These are phyloP conservation scores for Sebastes diploproa DNA, from an alignment of 2,797 vertebrate species.

Conservation along the genomic window DNA sequence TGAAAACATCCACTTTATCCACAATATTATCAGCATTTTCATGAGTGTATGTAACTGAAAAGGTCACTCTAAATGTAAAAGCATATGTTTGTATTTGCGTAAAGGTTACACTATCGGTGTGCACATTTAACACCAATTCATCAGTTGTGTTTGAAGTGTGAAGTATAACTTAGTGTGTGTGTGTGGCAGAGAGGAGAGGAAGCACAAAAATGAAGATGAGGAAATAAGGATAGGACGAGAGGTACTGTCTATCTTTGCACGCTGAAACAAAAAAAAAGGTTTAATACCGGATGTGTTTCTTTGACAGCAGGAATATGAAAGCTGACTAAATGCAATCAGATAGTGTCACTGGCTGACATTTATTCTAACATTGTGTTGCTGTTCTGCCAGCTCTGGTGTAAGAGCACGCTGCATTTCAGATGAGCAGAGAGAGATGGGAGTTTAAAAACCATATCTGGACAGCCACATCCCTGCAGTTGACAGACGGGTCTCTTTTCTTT, in stretches of 20 bases:
- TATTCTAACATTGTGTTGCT: not conserved
- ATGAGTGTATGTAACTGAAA: not conserved
- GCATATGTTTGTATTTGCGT: not conserved
- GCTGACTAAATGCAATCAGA: constrained; percentile 28
- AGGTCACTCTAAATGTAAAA: constrained; percentile 4
- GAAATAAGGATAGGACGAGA: not conserved
- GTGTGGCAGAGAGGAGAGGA: not conserved
- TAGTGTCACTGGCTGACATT: constrained; percentile 11
- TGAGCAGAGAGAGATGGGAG: constrained; percentile 9
- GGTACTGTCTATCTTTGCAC: not conserved
- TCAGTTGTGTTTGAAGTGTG: not conserved
- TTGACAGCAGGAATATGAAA: constrained; percentile 21
- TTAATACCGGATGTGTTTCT: not conserved
- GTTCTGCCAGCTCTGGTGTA: not conserved
- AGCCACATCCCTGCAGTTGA: constrained; percentile 8
- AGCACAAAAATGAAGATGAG: not conserved
- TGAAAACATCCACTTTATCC: not conserved
- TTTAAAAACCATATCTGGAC: constrained; percentile 25
- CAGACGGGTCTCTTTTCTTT: constrained; percentile 5
- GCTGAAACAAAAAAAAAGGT: constrained; percentile 3
- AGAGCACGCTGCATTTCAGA: not conserved
- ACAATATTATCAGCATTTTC: not conserved
- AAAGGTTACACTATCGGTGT: not conserved
- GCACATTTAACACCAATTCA: not conserved
- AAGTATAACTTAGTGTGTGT: not conserved